Conservation (phyloP, 2,797 vertebrate species). For the Mergus octosetaceus region DNA sequence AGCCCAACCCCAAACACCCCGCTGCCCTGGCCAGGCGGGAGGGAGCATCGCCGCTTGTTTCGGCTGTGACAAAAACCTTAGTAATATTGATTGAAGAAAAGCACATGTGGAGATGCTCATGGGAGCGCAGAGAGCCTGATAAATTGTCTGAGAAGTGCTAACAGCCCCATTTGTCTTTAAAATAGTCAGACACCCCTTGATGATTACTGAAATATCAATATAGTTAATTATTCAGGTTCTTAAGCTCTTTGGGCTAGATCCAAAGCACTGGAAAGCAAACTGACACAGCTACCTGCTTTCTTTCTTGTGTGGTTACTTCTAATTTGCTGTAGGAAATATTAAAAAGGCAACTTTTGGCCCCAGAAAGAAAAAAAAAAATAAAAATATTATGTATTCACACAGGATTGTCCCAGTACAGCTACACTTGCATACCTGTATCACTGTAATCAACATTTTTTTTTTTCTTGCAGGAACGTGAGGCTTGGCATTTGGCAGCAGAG, state of each 20-base stretch:
- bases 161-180: background rate
- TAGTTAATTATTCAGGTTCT: background rate
- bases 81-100: background rate
- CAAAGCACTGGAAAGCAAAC: background rate
- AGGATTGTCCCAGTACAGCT: background rate
- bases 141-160: background rate
- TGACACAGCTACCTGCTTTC: background rate
- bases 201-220: background rate
- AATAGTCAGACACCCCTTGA: background rate
- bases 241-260: background rate
- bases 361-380: background rate
- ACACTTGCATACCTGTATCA: background rate
- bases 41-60: background rate
- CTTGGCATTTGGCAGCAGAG: conserved; percentile 3
- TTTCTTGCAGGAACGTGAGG: background rate
- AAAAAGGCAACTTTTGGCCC: background rate
- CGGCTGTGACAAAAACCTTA: background rate
- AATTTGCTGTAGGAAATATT: background rate
- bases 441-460: background rate
- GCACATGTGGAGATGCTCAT: accelerated
- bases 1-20: background rate
- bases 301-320: background rate
- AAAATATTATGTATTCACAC: background rate
- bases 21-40: background rate
- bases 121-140: background rate